A percentile compares a stretch with the other conserved stretches of the same genome.
phyloP scores from a whole-genome alignment of 2,888 invertebrate species.

The Rhagium mordax region DNA sequence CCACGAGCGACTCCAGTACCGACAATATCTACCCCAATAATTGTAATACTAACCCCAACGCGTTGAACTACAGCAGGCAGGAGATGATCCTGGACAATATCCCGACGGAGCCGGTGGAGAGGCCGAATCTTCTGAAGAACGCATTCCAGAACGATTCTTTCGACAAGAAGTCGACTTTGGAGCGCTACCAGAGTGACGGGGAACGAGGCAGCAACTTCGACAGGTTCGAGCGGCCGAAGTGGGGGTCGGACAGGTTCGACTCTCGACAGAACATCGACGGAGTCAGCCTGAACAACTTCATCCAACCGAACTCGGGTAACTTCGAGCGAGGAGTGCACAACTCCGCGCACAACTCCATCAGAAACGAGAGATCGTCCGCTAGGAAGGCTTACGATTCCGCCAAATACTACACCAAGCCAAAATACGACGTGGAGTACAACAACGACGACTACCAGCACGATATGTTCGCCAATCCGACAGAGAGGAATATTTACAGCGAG shows the following conservation, averaged over 20 bases:
- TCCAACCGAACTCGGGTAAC: slow-evolving; percentile 61
- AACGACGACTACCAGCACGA: slow-evolving; percentile 65
- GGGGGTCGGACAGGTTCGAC: slow-evolving; percentile 74
- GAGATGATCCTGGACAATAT: slow-evolving; percentile 70
- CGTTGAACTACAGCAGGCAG: slow-evolving; percentile 83
- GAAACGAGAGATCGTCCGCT: slow-evolving; percentile 62
- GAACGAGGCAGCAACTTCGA: slow-evolving; percentile 71
- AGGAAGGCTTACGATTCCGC: slow-evolving; percentile 65
- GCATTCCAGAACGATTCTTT: slow-evolving; percentile 77
- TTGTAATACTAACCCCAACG: slow-evolving; percentile 88
- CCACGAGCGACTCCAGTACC: slow-evolving; percentile 87
- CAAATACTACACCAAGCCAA: slow-evolving; percentile 67
- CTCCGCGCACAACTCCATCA: slow-evolving; percentile 58
- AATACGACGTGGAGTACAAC: slow-evolving; percentile 65
- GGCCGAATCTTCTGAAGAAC: slow-evolving; percentile 73
- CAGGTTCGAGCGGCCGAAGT: slow-evolving; percentile 74
- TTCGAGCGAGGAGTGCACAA: slow-evolving; percentile 63
- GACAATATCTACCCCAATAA: slow-evolving; percentile 90
- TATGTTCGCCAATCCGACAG: slow-evolving; percentile 68
- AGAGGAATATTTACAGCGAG: slow-evolving; percentile 71
- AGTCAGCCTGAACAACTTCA: slow-evolving; percentile 61
- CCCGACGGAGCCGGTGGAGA: slow-evolving; percentile 70
- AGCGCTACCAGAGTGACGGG: slow-evolving; percentile 75
- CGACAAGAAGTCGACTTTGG: slow-evolving; percentile 77
- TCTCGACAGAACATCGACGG: slow-evolving; percentile 71